Percentiles rank a stretch among this genome's conserved stretches.
These are phyloP conservation scores for Hemithea aestivaria DNA, from an alignment of 2,888 invertebrate genomes.

Conservation along the genomic window DNA sequence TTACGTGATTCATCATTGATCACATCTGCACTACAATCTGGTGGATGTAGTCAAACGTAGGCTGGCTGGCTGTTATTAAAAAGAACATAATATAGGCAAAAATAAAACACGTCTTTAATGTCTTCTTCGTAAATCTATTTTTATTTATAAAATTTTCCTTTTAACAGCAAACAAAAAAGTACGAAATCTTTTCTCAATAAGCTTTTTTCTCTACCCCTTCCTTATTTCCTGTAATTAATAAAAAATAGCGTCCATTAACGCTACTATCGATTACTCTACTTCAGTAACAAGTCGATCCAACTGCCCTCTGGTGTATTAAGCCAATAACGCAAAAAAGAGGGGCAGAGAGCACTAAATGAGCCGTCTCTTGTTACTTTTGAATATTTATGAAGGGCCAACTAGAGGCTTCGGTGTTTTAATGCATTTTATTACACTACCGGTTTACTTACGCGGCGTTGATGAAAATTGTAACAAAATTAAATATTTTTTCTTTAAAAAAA, in stretches of 20 bases:
- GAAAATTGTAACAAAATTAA: neutral
- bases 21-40: too few species aligned
- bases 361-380: constrained; percentile 70
- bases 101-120: too few species aligned
- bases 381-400: constrained; percentile 70
- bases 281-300: constrained; percentile 59
- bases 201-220: constrained; percentile 5
- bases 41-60: too few species aligned
- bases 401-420: constrained; percentile 49
- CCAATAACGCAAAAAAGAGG: constrained; percentile 76
- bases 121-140: neutral
- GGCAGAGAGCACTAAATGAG: constrained; percentile 67
- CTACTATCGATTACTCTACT: constrained; percentile 57
- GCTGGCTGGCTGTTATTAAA: too few species aligned
- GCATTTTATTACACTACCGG: constrained; percentile 38
- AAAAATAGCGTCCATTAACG: constrained; percentile 67
- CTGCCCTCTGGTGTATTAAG: constrained; percentile 69
- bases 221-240: constrained; percentile 59
- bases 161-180: too few species aligned
- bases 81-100: too few species aligned
- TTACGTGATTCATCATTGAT: too few species aligned
- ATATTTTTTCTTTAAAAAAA: too few species aligned
- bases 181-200: too few species aligned
- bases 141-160: too few species aligned
- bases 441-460: constrained; percentile 5